A percentile compares a stretch with the other conserved stretches of the same genome.
Conservation (phyloP, 30 jellyfish, hydroid and myxozoan genomes). For the Aurelia coerulea region DNA sequence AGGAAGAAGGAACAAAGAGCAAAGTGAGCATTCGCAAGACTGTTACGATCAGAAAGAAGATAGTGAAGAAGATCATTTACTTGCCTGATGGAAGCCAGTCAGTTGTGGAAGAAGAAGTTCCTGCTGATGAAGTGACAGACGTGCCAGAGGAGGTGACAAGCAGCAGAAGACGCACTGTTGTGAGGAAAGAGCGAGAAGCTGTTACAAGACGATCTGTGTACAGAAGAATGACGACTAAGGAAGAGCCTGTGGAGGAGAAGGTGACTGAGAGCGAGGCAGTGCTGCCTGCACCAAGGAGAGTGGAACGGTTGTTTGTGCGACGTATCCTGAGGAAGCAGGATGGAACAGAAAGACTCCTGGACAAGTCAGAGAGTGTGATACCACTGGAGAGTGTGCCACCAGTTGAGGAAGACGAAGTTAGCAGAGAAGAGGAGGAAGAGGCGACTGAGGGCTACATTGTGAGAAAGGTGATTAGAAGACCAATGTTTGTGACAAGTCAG, state of each 20-base stretch:
- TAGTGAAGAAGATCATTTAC: slow-evolving; percentile 38
- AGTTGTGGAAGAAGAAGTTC: slow-evolving; percentile 35
- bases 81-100: slow-evolving; percentile 35
- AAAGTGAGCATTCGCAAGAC: slow-evolving; percentile 4
- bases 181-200: slow-evolving; percentile 18
- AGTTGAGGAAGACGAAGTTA: slow-evolving; percentile 14
- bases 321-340: slow-evolving; percentile 77
- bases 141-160: slow-evolving; percentile 25
- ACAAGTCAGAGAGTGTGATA: background rate
- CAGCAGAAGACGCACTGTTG: slow-evolving; percentile 10
- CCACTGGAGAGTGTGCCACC: slow-evolving; percentile 32
- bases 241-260: slow-evolving; percentile 35
- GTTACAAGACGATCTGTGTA: slow-evolving; percentile 16
- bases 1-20: background rate
- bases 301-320: slow-evolving; percentile 80
- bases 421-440: slow-evolving; percentile 18
- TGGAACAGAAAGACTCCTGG: background rate
- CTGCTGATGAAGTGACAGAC: slow-evolving; percentile 7
- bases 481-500: slow-evolving; percentile 75
- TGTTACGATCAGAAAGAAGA: background rate
- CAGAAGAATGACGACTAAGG: slow-evolving; percentile 6
- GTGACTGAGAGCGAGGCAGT: slow-evolving; percentile 1
- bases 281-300: slow-evolving; percentile 43
- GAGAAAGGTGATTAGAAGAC: slow-evolving; percentile 70
- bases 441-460: slow-evolving; percentile 22